A percentile compares a stretch with the other conserved stretches of the same genome.
Evolutionary conservation across 2,797 vertebrate genomes (phyloP).

Genomic region (Anas acuta): DNA sequence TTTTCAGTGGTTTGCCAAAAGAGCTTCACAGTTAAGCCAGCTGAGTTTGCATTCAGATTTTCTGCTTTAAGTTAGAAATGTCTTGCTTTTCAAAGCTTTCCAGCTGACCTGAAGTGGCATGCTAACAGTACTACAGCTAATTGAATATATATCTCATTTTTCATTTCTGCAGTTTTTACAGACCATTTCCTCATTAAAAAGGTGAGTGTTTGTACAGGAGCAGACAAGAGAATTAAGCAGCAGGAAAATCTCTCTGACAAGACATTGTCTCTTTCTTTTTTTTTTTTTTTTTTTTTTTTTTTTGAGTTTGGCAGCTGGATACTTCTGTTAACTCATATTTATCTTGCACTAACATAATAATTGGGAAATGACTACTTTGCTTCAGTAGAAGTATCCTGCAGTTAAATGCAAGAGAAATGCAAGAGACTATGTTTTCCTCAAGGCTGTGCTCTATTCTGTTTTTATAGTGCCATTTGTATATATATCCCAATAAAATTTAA

Average conservation of each 20-base stretch:
- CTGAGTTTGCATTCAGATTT: slow-evolving; percentile 59
- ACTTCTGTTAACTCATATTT: slow-evolving; percentile 20
- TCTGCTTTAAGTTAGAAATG: slow-evolving; percentile 46
- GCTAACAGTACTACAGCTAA: slow-evolving; percentile 41
- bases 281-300: slow-evolving; percentile 50
- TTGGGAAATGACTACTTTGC: slow-evolving; percentile 8
- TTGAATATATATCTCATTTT: slow-evolving; percentile 45
- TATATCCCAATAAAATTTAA: not conserved
- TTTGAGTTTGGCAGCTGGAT: not conserved
- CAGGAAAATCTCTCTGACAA: not conserved
- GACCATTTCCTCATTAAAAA: slow-evolving; percentile 44
- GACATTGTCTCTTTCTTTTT: not conserved
- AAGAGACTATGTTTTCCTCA: not conserved
- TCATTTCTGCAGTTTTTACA: slow-evolving; percentile 18
- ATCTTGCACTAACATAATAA: not conserved
- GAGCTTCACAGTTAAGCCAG: slow-evolving; percentile 45
- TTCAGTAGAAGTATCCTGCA: not conserved
- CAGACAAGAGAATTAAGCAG: slow-evolving; percentile 29
- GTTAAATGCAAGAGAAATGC: not conserved
- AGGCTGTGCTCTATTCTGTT: not conserved
- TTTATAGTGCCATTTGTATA: not conserved
- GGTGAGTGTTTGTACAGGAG: slow-evolving; percentile 33
- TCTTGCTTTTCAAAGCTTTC: slow-evolving; percentile 58
- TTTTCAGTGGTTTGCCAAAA: slow-evolving; percentile 48
- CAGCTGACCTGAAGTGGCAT: slow-evolving; percentile 51